Base-by-base conservation (phyloP, 2,797 vertebrate species). In the Spea hammondii region DNA sequence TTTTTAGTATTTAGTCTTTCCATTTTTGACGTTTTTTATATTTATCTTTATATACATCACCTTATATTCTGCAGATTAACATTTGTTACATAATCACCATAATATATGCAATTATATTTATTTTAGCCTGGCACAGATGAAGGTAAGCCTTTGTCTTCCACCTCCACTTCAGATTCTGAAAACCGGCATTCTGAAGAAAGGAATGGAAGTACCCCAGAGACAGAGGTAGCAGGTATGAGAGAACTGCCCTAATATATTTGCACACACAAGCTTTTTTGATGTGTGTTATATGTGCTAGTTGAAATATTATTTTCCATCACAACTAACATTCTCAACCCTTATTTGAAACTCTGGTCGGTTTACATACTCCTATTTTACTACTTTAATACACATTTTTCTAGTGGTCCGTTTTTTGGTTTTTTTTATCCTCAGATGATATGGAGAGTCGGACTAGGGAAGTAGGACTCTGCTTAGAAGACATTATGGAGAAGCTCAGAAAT, bases 401-500 rank as follows among this genome's bases (percentile, higher is more conserved):
- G 14, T n/a, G 9, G 46, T 48, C 3, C 45, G 4, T 55, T 44
- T 70, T 54, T 13, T 10, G 69, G 46, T 46, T 70, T 54, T 13
- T 10, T 70, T 48, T 46, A 17, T 62, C 32, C n/a, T 53, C 87
- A 98, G 97, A 95, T 75, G 95, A 96, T 47, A 88, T 95, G 70
- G 94, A 95, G 49, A 90, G 92, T 8, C 95, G 95, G 79, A 88
- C 89, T 79, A 95, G 95, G 79, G 95, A 98, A 69, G 96, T 97
- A 10, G 96, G 96, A 74, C 82, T 97, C 86, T 96, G 97, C 88
- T 92, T 99, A 77, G 97, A 99, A 86, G 96, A 99, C 84, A 97
- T 99, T 79, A 99, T 99, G 84, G 95, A 98, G 89, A 97, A 98
- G 88, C 92, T 99, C 88, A 94, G 94, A 82, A 98, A 95, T 57